Evolutionary conservation across 2,113 vertebrate species (phyloP).

Genomic region (Trogon melanurus): DNA sequence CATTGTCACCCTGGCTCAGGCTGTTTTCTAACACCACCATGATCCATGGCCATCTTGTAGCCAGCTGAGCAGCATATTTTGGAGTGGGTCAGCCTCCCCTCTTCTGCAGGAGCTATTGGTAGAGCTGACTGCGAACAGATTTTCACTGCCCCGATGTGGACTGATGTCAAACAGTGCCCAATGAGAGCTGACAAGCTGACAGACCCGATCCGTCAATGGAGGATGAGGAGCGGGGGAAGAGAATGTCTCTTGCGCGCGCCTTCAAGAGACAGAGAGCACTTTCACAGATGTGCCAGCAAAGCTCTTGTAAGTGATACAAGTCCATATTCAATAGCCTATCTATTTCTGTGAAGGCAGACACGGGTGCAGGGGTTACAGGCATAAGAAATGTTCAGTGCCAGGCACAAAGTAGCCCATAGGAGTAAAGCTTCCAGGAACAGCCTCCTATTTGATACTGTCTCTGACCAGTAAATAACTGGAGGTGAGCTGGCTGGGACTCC

Average conservation of each 20-base stretch:
- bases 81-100: slow-evolving; percentile 56
- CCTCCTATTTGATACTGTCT: not conserved
- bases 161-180: slow-evolving; percentile 74
- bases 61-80: slow-evolving; percentile 58
- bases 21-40: not conserved
- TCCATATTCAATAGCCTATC: slow-evolving; percentile 52
- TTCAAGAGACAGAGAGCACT: slow-evolving; percentile 47
- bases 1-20: not conserved
- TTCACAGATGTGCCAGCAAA: slow-evolving; percentile 31
- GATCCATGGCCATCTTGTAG: not conserved
- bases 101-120: slow-evolving; percentile 66
- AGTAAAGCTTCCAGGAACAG: not conserved
- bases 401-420: not conserved
- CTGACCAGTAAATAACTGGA: not conserved
- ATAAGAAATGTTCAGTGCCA: not conserved
- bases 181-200: slow-evolving; percentile 80
- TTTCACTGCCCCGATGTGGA: slow-evolving; percentile 69
- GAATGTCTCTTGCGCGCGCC: not conserved
- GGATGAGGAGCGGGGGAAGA: not conserved
- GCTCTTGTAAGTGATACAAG: slow-evolving; percentile 49
- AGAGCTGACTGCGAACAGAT: slow-evolving; percentile 80
- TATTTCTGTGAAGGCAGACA: not conserved
- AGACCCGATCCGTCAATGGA: slow-evolving; percentile 67
- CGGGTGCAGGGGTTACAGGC: not conserved
- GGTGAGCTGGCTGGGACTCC: not conserved